Conservation (phyloP, 2,797 vertebrate species). For the Myotis findleyi region DNA sequence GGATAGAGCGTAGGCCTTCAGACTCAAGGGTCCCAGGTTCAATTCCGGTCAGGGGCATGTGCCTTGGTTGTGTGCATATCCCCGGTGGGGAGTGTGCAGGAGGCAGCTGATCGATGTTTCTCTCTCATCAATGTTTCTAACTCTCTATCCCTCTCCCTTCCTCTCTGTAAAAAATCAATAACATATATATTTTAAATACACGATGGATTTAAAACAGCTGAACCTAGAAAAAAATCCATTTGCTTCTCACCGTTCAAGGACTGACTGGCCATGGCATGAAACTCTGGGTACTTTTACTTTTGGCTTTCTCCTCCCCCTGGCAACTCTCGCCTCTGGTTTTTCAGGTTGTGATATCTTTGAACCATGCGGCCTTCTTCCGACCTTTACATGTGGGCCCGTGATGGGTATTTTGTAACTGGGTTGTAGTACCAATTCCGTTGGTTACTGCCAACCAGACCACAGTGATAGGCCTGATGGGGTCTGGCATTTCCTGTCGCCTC, state of each 20-base stretch:
- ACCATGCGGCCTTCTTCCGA: neutral
- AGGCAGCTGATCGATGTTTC: no score
- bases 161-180: no score
- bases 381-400: neutral
- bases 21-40: no score
- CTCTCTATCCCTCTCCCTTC: no score
- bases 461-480: neutral
- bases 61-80: no score
- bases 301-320: neutral
- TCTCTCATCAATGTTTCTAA: no score
- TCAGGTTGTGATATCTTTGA: neutral
- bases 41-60: no score
- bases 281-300: conserved; percentile 59
- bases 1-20: no score
- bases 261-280: neutral
- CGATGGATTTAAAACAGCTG: neutral
- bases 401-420: neutral
- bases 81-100: no score
- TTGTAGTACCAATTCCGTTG: neutral
- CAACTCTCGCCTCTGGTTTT: neutral
- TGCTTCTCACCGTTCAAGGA: neutral
- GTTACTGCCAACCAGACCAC: conserved; percentile 39
- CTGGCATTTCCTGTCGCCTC: conserved; percentile 77
- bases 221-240: neutral
- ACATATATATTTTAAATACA: no score